Base-by-base conservation (phyloP, 53 echinoderm and acorn worm genomes). In the Echinarachnius parma region DNA sequence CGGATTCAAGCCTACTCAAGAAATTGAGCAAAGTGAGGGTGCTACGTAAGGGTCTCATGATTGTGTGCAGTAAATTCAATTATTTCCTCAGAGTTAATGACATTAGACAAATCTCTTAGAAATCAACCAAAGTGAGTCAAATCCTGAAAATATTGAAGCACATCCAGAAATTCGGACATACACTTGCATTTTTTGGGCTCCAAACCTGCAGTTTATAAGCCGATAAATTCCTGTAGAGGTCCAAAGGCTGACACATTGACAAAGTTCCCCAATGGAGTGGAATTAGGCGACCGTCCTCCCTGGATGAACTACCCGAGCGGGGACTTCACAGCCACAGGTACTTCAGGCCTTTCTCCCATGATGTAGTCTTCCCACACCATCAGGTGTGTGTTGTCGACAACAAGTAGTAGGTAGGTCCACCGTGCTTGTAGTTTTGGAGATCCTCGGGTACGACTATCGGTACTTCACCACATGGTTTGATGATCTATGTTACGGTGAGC, bases 221-320 rank as follows among this genome's bases (percentile, higher is more conserved):
- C 89, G 47, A 84, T 67, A 34, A 89, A 84, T 35, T 88, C 88
- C 44, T 88, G 80, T 22, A 88, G 47, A 45, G 83, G 83, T 21
- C 88, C 88, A 30, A 67, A 68, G 36, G 88, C 80, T 52, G 83
- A 79, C 31, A 79, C 80, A 66, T 80, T 83, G 54, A 88, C 80
- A 32, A 83, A 88, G 88, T 88, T 83, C 25, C 60, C 44, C 25
- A 80, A 49, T 21, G 62, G 18, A 46, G 78, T 20, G 19, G 75
- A 74, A 59, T 46, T 66, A 35, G 34, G 35, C 11, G 83, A 75
- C 21, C 75, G 60, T 48, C 88, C 83, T 55, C 83, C 88, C 74
- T 87, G 88, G 28, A 87, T 79, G 72, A 78, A 87, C 79, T 83
- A 87, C 7, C 87, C 87, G 50, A 87, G 77, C 26, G 87, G 87